These are phyloP conservation scores for Myotis findleyi DNA, from an alignment of 2,797 vertebrate species.

Conservation along the genomic window DNA sequence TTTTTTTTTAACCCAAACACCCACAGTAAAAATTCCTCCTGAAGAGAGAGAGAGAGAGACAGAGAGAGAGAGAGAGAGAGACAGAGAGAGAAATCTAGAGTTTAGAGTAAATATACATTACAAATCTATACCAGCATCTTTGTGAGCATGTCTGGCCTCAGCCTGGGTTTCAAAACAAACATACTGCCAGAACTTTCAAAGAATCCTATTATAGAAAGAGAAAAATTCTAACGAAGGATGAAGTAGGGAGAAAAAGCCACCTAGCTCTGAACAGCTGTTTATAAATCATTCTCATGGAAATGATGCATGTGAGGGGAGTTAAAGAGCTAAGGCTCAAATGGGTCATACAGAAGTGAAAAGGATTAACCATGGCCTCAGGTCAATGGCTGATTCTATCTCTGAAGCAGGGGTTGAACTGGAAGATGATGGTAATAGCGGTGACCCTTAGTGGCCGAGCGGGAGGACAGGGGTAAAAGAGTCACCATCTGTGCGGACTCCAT, in stretches of 20 bases:
- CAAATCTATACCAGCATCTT: conserved; percentile 9
- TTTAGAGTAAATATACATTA: background rate
- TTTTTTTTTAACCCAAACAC: too few species aligned
- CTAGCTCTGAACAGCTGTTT: conserved; percentile 51
- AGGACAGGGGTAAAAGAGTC: background rate
- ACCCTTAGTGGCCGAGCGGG: background rate
- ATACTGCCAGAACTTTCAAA: conserved; percentile 54
- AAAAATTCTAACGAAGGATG: conserved; percentile 44
- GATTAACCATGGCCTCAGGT: conserved; percentile 8
- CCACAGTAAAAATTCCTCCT: too few species aligned
- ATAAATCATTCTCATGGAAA: conserved; percentile 47
- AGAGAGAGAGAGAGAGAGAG: too few species aligned
- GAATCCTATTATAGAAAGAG: conserved; percentile 38
- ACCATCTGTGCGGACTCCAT: rapidly evolving
- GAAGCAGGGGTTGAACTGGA: background rate
- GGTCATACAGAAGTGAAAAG: background rate
- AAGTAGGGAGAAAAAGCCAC: background rate
- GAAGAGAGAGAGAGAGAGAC: too few species aligned
- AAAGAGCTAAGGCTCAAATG: background rate
- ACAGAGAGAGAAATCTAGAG: background rate
- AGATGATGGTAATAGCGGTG: background rate
- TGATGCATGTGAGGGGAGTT: background rate
- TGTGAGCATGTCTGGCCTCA: conserved; percentile 21
- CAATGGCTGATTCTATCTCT: background rate
- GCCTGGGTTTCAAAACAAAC: conserved; percentile 60